These are phyloP conservation scores for Acleris emargana DNA, from an alignment of 2,888 invertebrate genomes.

Conservation along the genomic window DNA sequence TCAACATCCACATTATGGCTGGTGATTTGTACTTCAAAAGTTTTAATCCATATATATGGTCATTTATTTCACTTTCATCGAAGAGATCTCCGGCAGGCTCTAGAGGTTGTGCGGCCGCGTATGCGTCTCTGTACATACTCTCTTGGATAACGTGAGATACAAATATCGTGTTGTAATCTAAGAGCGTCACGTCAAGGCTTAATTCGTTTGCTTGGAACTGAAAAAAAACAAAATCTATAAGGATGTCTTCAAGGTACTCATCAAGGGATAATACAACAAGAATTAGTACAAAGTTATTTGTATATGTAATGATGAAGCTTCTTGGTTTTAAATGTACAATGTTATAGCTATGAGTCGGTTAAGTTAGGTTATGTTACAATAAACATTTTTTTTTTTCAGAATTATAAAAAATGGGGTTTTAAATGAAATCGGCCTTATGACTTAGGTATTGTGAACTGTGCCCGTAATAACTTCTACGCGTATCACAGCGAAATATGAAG, in stretches of 20 bases:
- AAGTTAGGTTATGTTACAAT: no score
- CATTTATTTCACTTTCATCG: conserved; percentile 55
- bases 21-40: conserved; percentile 62
- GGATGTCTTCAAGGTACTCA: background rate
- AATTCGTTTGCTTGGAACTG: conserved; percentile 55
- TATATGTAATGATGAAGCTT: no score
- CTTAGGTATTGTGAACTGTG: no score
- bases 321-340: no score
- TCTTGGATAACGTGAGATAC: conserved; percentile 72
- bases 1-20: conserved; percentile 64
- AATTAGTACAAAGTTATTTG: no score
- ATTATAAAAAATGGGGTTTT: no score
- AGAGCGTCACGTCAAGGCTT: conserved; percentile 47
- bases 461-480: no score
- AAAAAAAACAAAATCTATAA: conserved; percentile 30
- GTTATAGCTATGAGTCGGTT: no score
- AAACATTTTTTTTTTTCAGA: no score
- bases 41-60: conserved; percentile 52
- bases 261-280: no score
- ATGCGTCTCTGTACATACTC: conserved; percentile 61
- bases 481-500: no score
- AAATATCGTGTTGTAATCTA: conserved; percentile 68
- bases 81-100: conserved; percentile 52
- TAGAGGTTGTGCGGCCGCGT: conserved; percentile 47
- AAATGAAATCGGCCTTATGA: no score